phyloP scores from a whole-genome alignment of 2,113 vertebrate species.

The Motacilla alba region DNA sequence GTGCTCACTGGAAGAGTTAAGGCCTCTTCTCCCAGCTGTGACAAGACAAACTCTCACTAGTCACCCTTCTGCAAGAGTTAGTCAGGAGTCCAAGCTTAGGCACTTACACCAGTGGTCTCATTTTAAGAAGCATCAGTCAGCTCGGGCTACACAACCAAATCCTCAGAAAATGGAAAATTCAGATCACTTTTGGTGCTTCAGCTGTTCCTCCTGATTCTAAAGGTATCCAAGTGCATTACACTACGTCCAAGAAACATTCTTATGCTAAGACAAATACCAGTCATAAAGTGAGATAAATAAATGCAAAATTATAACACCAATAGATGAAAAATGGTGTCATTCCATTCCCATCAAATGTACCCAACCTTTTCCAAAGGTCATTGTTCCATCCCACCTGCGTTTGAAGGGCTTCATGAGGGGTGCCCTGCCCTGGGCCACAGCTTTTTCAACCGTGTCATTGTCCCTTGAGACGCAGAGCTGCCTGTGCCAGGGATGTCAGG shows the following conservation, averaged over 20 bases:
- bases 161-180: not conserved
- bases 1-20: not conserved
- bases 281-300: not conserved
- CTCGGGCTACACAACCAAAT: not conserved
- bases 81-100: not conserved
- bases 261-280: not conserved
- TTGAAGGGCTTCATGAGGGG: not conserved
- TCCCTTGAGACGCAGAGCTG: not conserved
- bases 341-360: not conserved
- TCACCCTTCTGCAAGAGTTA: not conserved
- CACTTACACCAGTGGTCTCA: not conserved
- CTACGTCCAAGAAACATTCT: not conserved
- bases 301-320: rapidly evolving
- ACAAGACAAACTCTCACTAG: not conserved
- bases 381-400: not conserved
- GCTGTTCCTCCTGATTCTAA: not conserved
- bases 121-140: not conserved
- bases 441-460: not conserved
- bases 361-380: not conserved
- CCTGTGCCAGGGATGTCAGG: not conserved
- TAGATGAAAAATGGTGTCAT: not conserved
- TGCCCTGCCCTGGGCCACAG: not conserved
- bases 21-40: not conserved
- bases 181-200: not conserved
- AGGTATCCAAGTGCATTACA: not conserved